Evolutionary conservation across 2,113 vertebrate genomes (phyloP).

Genomic region (Artemisiospiza belli): DNA sequence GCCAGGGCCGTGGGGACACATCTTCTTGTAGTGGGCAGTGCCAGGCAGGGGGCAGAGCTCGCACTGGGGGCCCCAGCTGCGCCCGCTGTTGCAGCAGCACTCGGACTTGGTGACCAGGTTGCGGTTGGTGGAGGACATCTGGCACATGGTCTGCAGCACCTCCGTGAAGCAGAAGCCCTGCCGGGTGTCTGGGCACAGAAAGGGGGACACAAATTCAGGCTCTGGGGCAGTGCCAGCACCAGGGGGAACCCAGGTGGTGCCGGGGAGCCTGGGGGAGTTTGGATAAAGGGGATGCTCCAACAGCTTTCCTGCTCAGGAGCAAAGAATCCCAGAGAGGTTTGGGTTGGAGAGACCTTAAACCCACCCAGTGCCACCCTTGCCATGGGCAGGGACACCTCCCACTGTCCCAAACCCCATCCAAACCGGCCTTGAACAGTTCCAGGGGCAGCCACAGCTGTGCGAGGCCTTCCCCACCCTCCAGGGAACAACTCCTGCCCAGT

Average conservation of each 20-base stretch:
- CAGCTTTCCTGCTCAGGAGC: neutral
- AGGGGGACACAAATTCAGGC: neutral
- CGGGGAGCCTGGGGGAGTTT: rapidly evolving
- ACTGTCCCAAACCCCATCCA: rapidly evolving
- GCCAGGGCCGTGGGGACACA: constrained; percentile 91
- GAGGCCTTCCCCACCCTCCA: neutral
- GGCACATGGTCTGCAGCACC: constrained; percentile 90
- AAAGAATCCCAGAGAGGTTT: neutral
- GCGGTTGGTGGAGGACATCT: constrained; percentile 85
- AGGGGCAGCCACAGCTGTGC: neutral
- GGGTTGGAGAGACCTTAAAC: neutral
- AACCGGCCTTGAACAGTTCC: rapidly evolving
- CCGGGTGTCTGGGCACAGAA: constrained; percentile 79
- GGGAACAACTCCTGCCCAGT: rapidly evolving
- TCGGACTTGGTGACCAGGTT: constrained; percentile 88
- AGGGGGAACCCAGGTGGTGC: neutral
- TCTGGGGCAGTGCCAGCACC: neutral
- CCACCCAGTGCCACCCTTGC: neutral
- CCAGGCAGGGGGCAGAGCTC: constrained; percentile 91
- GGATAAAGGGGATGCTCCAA: neutral
- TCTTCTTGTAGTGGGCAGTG: constrained; percentile 88
- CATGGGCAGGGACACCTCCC: neutral
- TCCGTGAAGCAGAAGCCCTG: constrained; percentile 90
- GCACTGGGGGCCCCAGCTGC: constrained; percentile 90
- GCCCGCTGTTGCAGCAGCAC: constrained; percentile 90